Conservation (phyloP, 2,113 vertebrate genomes). For the Sylvietta virens region DNA sequence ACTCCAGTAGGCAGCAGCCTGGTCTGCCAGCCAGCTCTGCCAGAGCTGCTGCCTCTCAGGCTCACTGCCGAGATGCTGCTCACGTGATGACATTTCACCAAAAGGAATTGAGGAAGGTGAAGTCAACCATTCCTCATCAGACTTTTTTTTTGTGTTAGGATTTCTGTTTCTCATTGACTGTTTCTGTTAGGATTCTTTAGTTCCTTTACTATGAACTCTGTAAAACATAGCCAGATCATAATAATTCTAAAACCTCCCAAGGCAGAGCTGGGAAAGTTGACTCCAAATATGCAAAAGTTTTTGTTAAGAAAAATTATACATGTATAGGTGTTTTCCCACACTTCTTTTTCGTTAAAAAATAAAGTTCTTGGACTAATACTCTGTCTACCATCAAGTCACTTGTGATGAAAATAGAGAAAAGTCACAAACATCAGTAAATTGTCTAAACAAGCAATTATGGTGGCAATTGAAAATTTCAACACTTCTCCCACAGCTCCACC, state of each 20-base stretch:
- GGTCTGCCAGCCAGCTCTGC: no score
- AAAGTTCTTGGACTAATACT: background rate
- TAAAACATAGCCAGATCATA: background rate
- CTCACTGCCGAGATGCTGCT: background rate
- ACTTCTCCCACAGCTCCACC: background rate
- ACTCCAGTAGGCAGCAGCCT: background rate
- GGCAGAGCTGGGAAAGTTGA: background rate
- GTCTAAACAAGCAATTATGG: background rate
- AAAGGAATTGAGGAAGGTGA: background rate
- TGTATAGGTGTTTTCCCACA: no score
- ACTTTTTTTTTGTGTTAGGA: background rate
- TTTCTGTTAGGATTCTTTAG: background rate
- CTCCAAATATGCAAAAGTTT: background rate
- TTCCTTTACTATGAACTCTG: background rate
- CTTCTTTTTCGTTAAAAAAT: background rate
- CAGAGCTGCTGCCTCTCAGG: background rate
- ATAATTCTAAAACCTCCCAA: background rate
- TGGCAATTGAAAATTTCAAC: background rate
- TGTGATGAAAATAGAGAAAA: background rate
- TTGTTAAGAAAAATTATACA: background rate
- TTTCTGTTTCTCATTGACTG: no score
- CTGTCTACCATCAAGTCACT: background rate
- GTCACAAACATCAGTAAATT: background rate
- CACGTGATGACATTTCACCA: no score
- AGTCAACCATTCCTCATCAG: background rate